Evolutionary conservation across 2,797 vertebrate species (phyloP), one percentile per base, ranked within the genome.

Genomic region (Nothura maculosa): DNA sequence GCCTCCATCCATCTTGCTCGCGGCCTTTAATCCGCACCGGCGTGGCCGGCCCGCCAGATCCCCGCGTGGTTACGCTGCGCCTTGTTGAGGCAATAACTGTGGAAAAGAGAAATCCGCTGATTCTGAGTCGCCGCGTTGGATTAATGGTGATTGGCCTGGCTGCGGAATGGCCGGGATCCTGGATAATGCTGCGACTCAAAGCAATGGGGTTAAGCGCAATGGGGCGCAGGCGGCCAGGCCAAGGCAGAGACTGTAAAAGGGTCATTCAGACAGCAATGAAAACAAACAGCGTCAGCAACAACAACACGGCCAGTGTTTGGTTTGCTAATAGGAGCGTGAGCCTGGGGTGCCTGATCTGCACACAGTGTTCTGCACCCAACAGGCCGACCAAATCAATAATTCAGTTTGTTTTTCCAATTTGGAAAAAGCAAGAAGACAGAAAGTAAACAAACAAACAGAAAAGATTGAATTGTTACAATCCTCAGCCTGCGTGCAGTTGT

Each of bases 1-100:
- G 97, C 97, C 97, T 97, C 96, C 97, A 98, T 98, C 97, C 97
- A 97, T 98, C 98, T 98, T 97, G 95, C 97, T 94, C 94, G 78
- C 92, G 93, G 97, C 95, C 97, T 97, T 97, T 97, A 95, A 96
- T 97, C 93, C 94, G 91, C 95, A 20, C 90, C 50, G 93, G 76
- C 94, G 92, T 94, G 96, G 83, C 78, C 55, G 95, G 96, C 82
- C 85, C 85, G 64, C 89, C 95, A 84, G 80, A 92, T 78, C 91
- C 60, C 86, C 19, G 82, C 90, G 8, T 85, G 94, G 92, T 93
- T 92, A 92, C 79, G 92, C 75, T 86, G 88, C 48, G 48, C 48
- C 66, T 83, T 89, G 72, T 93, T 96, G 92, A 80, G 90, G 90
- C 94, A 94, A 93, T 87, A 96, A 94, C 87, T 74, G 61, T 30